phyloP scores from a whole-genome alignment of 2,797 vertebrate genomes.

The Esox lucius region DNA sequence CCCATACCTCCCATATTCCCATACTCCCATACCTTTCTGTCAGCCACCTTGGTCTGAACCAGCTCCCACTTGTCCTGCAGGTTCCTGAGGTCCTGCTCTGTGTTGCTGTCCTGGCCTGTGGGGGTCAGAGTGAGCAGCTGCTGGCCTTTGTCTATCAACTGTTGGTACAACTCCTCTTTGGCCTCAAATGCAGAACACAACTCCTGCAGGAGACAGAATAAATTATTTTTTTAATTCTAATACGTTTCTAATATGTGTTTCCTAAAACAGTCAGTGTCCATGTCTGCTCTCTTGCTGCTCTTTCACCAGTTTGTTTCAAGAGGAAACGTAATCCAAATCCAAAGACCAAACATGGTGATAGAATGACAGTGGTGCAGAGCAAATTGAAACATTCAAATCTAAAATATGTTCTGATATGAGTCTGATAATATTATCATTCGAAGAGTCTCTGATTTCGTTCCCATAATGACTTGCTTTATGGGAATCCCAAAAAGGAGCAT shows the following conservation, averaged over 20 bases:
- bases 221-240: background rate
- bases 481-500: slow-evolving; percentile 9
- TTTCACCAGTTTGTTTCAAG: background rate
- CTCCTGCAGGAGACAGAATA: slow-evolving; percentile 76
- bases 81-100: slow-evolving; percentile 90
- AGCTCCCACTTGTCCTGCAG: slow-evolving; percentile 94
- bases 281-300: background rate
- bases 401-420: slow-evolving; percentile 20
- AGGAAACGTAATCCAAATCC: slow-evolving; percentile 22
- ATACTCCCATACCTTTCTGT: slow-evolving; percentile 83
- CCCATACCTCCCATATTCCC: too few relatives aligned
- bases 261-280: slow-evolving; percentile 9
- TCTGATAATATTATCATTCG: slow-evolving; percentile 45
- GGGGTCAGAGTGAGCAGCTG: slow-evolving; percentile 85
- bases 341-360: slow-evolving; percentile 48
- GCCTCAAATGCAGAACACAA: slow-evolving; percentile 85
- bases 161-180: slow-evolving; percentile 87
- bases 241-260: too few relatives aligned
- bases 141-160: slow-evolving; percentile 84
- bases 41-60: slow-evolving; percentile 86
- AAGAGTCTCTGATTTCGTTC: slow-evolving; percentile 38
- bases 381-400: slow-evolving; percentile 35
- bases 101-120: slow-evolving; percentile 85
- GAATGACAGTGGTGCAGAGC: slow-evolving; percentile 24
- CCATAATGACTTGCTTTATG: slow-evolving; percentile 21